These are phyloP conservation scores for Microplitis deprimator DNA, from an alignment of 2,888 invertebrate species.

Conservation along the genomic window DNA sequence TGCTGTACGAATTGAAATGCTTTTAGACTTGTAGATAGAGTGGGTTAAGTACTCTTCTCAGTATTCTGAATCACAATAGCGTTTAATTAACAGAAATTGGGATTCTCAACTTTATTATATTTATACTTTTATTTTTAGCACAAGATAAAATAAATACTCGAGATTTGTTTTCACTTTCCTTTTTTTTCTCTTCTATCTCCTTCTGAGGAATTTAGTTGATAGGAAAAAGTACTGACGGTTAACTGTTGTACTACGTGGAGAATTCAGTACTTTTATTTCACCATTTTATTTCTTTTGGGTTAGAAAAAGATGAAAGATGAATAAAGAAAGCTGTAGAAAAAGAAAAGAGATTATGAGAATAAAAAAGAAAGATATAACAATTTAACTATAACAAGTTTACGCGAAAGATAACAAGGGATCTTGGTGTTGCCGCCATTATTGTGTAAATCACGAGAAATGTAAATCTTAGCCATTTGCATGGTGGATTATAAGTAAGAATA, in stretches of 20 bases:
- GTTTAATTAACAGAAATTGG: slow-evolving; percentile 50
- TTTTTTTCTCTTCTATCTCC: neutral
- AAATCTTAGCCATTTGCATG: slow-evolving; percentile 61
- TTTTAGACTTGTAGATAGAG: slow-evolving; percentile 3
- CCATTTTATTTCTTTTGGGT: too few relatives aligned
- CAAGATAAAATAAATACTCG: too few relatives aligned
- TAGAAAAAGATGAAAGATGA: neutral
- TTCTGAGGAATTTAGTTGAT: slow-evolving; percentile 27
- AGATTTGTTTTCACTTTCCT: too few relatives aligned
- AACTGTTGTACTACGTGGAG: too few relatives aligned
- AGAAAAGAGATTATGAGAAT: slow-evolving; percentile 18
- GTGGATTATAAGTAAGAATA: slow-evolving; percentile 54
- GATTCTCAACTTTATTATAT: neutral
- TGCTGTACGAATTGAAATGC: slow-evolving; percentile 3
- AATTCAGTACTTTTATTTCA: too few relatives aligned
- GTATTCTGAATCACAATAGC: slow-evolving; percentile 44
- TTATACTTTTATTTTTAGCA: too few relatives aligned
- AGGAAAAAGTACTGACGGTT: slow-evolving; percentile 26
- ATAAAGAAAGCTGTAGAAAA: neutral
- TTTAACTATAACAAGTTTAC: slow-evolving; percentile 46
- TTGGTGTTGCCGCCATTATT: slow-evolving; percentile 53
- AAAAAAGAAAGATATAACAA: slow-evolving; percentile 40
- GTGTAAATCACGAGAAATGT: slow-evolving; percentile 61
- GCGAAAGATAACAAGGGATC: slow-evolving; percentile 49
- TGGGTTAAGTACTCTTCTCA: neutral